Evolutionary conservation across 2,888 invertebrate genomes (phyloP).

Genomic region (Tholera decimalis): DNA sequence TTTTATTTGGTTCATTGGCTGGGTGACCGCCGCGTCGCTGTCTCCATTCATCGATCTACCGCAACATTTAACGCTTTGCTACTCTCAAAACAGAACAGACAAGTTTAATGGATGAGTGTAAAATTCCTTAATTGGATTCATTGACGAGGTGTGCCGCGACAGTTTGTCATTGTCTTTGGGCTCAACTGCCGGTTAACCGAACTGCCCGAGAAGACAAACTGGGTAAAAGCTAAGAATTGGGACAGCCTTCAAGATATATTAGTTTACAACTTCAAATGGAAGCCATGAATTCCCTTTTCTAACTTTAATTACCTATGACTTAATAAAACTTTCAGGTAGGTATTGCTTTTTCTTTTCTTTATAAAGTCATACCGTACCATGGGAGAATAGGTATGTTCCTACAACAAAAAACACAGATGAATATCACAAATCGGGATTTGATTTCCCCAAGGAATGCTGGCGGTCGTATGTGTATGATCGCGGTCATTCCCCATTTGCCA

Average conservation of each 20-base stretch:
- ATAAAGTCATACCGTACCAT: slow-evolving; percentile 10
- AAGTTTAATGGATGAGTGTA: slow-evolving; percentile 82
- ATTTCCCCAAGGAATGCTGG: slow-evolving; percentile 80
- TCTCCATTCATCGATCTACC: slow-evolving; percentile 53
- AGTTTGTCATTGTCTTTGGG: slow-evolving; percentile 71
- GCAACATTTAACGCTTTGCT: slow-evolving; percentile 70
- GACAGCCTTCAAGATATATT: slow-evolving; percentile 58
- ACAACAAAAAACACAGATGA: slow-evolving; percentile 69
- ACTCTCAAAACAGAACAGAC: slow-evolving; percentile 73
- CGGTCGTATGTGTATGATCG: slow-evolving; percentile 76
- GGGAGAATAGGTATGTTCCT: slow-evolving; percentile 44
- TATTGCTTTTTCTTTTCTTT: slow-evolving; percentile 14
- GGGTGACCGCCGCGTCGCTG: slow-evolving; percentile 25
- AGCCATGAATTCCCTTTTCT: slow-evolving; percentile 43
- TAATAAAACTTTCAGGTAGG: slow-evolving; percentile 36
- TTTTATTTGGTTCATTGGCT: slow-evolving; percentile 31
- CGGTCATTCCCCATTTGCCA: slow-evolving; percentile 80
- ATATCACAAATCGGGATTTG: slow-evolving; percentile 81
- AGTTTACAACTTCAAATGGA: slow-evolving; percentile 59
- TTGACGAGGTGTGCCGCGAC: slow-evolving; percentile 75
- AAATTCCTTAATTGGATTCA: slow-evolving; percentile 83
- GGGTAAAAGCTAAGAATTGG: slow-evolving; percentile 52
- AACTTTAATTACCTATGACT: slow-evolving; percentile 52
- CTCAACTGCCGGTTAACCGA: slow-evolving; percentile 60
- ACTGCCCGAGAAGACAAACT: slow-evolving; percentile 60